A percentile compares a stretch with the other conserved stretches of the same genome.
Evolutionary conservation across 30 jellyfish, hydroid and myxozoan genomes (phyloP).

Genomic region (Morbakka virulenta): DNA sequence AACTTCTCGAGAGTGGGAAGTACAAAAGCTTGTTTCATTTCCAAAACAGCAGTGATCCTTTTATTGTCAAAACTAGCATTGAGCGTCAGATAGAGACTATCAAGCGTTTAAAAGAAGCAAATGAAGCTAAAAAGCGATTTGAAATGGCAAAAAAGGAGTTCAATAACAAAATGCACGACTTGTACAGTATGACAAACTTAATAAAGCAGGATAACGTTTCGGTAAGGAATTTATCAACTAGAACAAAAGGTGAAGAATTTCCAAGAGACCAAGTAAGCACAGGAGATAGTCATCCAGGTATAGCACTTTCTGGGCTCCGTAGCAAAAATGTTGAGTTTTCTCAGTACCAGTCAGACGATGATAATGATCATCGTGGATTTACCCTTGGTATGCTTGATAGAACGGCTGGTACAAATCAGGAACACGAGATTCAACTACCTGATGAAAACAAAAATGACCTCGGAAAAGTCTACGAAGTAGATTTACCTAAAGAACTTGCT

Average conservation of each 20-base stretch:
- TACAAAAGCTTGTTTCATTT: too few relatives aligned
- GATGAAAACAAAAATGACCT: slow-evolving; percentile 10
- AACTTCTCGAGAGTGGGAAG: too few relatives aligned
- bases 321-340: slow-evolving; percentile 42
- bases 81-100: slow-evolving; percentile 59
- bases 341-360: slow-evolving; percentile 49
- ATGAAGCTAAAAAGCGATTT: slow-evolving; percentile 62
- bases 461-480: slow-evolving; percentile 55
- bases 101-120: slow-evolving; percentile 81
- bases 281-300: slow-evolving; percentile 46
- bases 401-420: slow-evolving; percentile 19
- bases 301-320: slow-evolving; percentile 83
- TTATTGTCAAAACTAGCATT: too few relatives aligned
- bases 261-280: slow-evolving; percentile 13
- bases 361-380: slow-evolving; percentile 73
- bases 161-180: slow-evolving; percentile 71
- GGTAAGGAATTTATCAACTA: slow-evolving; percentile 7
- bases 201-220: slow-evolving; percentile 45
- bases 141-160: slow-evolving; percentile 82
- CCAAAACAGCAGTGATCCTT: too few relatives aligned
- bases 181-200: slow-evolving; percentile 77
- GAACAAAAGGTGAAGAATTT: slow-evolving; percentile 32
- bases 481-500: slow-evolving; percentile 17
- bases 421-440: slow-evolving; percentile 48
- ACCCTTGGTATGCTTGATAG: slow-evolving; percentile 87